Evolutionary conservation across 2,888 invertebrate genomes (phyloP).

Genomic region (Cryptocheilus praepositus): DNA sequence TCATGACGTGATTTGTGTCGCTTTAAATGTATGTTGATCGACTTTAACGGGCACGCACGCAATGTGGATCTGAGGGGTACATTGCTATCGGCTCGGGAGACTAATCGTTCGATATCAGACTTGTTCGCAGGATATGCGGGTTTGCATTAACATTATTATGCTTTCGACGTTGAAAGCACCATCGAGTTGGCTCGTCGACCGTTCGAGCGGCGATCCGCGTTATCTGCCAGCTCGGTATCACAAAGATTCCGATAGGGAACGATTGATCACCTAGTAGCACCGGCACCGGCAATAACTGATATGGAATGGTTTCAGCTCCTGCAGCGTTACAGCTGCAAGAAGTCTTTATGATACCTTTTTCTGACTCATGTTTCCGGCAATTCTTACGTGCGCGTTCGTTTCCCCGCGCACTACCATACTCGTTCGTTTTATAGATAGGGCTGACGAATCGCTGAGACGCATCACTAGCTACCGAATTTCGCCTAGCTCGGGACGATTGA

Average conservation of each 20-base stretch:
- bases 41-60: not conserved
- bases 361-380: too few species aligned
- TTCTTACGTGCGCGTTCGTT: too few species aligned
- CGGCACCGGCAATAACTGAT: too few species aligned
- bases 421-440: not conserved
- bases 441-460: slow-evolving; percentile 8
- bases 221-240: not conserved
- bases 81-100: not conserved
- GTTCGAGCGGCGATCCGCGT: not conserved
- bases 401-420: too few species aligned
- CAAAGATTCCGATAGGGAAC: too few species aligned
- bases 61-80: not conserved
- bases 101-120: slow-evolving; percentile 8
- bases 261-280: too few species aligned
- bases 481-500: too few species aligned
- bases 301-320: too few species aligned
- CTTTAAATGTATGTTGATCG: too few species aligned
- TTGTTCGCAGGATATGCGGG: slow-evolving; percentile 1
- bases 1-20: too few species aligned
- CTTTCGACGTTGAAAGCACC: not conserved
- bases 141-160: not conserved
- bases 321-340: too few species aligned
- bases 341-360: too few species aligned
- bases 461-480: slow-evolving; percentile 2
- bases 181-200: not conserved